Evolutionary conservation across 2,888 invertebrate species (phyloP), one percentile per base, ranked within the genome.

Genomic region (Hemicrepidius hirtus): DNA sequence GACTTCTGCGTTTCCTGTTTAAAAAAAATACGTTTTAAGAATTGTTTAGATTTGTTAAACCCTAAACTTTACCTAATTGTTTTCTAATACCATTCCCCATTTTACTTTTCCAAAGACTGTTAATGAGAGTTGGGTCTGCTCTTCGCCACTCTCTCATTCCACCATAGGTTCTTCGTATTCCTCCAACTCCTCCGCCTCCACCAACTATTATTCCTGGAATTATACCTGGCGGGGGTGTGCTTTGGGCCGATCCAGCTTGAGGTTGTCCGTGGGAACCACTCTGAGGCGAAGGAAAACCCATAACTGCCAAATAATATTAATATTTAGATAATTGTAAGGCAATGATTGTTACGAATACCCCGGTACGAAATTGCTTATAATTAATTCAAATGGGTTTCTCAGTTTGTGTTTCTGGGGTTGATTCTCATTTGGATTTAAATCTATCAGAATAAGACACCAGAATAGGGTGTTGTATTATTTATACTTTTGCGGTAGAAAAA

Each of bases 131-230:
- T 72, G 92, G 92, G 86, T 93, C 93, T 62, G 92, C 92, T 73
- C 92, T 88, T 78, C 92, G 88, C 92, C 92, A 92, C 86, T 92
- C 92, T 81, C 92, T 89, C 87, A 91, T 92, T 53, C 92, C 92
- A 79, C 84, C 84, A 71, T 84, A 79, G 35, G 85, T 84, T 86
- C 89, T 88, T 83, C 91, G 88, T 73, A 91, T 86, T 78, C 91
- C 91, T 79, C 91, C 91, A 81, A 90, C 88, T 76, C 85, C 82
- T 68, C 82, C 79, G 49, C 80, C 79, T 44, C 82, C 84, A 57
- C 87, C 85, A 85, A 88, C 83, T 86, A 89, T 83, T 86, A 88
- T 83, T 87, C 87, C 83, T 86, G 87, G 85, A 85, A 88, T 79
- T 53, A 83, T 87, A 85, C 88, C 88, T 84, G 89, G 88, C 85